Percentiles rank a stretch among this genome's conserved stretches.
Evolutionary conservation across 2,888 invertebrate genomes (phyloP).

Genomic region (Diplolepis rosae): DNA sequence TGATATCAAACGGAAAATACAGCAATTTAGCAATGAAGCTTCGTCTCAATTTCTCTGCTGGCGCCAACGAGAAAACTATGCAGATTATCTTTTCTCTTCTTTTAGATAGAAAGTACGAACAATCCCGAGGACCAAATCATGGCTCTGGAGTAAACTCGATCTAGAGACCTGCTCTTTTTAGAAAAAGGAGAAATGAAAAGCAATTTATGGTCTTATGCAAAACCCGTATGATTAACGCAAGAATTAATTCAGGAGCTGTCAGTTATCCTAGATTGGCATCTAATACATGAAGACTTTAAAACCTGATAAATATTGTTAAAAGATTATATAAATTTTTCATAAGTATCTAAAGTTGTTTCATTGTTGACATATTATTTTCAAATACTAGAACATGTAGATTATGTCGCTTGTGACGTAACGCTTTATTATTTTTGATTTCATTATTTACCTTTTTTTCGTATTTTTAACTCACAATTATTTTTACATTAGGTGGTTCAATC

Average conservation of each 20-base stretch:
- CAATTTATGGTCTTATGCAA: slow-evolving; percentile 14
- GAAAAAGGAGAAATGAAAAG: slow-evolving; percentile 21
- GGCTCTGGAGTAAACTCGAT: slow-evolving; percentile 18
- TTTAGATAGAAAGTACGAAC: slow-evolving; percentile 26
- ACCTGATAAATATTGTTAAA: not conserved
- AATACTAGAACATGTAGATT: not conserved
- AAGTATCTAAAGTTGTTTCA: not conserved
- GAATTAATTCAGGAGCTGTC: not conserved
- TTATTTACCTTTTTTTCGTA: too few species aligned
- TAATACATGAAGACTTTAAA: not conserved
- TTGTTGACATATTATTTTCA: not conserved
- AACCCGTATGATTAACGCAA: slow-evolving; percentile 4
- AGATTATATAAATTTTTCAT: not conserved
- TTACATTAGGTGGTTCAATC: too few species aligned
- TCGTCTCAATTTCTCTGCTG: slow-evolving; percentile 28
- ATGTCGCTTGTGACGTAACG: not conserved
- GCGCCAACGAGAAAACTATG: slow-evolving; percentile 29
- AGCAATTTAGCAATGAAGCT: slow-evolving; percentile 20
- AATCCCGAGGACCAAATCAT: slow-evolving; percentile 24
- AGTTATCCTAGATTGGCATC: not conserved
- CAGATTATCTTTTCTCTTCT: slow-evolving; percentile 25
- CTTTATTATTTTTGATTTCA: too few species aligned
- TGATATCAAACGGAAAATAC: slow-evolving; percentile 26
- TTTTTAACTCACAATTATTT: too few species aligned
- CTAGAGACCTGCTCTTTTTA: slow-evolving; percentile 13